Conservation (phyloP, 2,888 invertebrate species). For the Synergus japonicus region DNA sequence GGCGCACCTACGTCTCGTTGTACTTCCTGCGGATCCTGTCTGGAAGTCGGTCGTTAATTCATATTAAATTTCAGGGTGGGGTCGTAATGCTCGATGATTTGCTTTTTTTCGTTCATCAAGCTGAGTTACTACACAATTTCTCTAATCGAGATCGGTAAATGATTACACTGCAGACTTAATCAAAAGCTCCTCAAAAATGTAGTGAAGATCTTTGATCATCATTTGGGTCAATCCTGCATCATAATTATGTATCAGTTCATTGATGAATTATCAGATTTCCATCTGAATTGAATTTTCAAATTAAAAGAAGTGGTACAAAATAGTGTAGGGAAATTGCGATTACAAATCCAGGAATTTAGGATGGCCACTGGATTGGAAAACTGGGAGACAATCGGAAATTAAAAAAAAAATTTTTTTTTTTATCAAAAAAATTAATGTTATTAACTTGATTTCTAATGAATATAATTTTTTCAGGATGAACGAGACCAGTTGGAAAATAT, state of each 20-base stretch:
- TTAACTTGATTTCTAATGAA: not conserved
- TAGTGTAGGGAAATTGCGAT: not conserved
- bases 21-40: conserved; percentile 51
- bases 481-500: conserved; percentile 80
- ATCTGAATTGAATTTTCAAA: not conserved
- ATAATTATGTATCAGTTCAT: not conserved
- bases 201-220: not conserved
- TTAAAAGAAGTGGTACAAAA: not conserved
- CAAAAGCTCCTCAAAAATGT: not conserved
- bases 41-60: conserved; percentile 53
- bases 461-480: conserved; percentile 77
- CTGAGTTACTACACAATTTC: not conserved
- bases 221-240: not conserved
- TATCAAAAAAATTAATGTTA: not conserved
- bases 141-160: not conserved
- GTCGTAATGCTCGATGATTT: conserved; percentile 34
- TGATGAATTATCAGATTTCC: conserved; percentile 26
- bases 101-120: not conserved
- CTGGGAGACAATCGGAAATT: too few species aligned
- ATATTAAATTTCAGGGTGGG: conserved; percentile 57
- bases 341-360: not conserved
- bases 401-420: too few species aligned
- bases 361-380: too few species aligned
- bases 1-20: conserved; percentile 49
- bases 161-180: not conserved